These are phyloP conservation scores for Microctenopoma steveboyesi DNA, from an alignment of 2,797 vertebrate genomes.

Conservation along the genomic window DNA sequence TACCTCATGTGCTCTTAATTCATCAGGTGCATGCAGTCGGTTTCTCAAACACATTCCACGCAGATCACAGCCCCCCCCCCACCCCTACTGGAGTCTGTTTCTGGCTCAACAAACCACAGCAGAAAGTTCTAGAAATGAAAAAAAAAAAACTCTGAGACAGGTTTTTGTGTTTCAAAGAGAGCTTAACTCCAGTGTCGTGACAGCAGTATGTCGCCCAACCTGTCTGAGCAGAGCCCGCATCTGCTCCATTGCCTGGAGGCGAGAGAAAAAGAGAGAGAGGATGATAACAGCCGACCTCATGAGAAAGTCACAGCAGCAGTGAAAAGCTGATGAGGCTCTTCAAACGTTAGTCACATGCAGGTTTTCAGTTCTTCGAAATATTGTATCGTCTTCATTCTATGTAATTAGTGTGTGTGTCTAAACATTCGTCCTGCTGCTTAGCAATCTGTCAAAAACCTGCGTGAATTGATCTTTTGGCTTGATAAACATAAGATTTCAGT, in stretches of 20 bases:
- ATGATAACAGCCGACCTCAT: conserved; percentile 37
- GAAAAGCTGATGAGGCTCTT: conserved; percentile 8
- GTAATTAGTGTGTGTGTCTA: neutral
- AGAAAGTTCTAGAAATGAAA: neutral
- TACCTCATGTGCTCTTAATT: conserved; percentile 30
- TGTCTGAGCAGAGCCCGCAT: conserved; percentile 75
- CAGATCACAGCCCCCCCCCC: neutral
- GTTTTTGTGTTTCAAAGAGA: conserved; percentile 47
- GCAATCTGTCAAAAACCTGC: neutral
- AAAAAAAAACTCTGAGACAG: neutral
- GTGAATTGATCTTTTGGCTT: neutral
- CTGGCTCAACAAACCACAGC: neutral
- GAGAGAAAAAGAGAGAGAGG: neutral
- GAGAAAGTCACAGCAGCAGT: conserved; percentile 49
- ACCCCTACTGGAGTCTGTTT: neutral
- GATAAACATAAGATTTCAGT: neutral
- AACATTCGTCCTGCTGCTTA: neutral
- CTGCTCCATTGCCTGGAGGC: conserved; percentile 44
- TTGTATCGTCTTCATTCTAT: neutral
- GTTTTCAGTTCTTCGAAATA: neutral
- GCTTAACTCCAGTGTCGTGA: conserved; percentile 51
- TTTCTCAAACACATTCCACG: conserved; percentile 14
- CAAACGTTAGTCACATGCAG: conserved; percentile 1
- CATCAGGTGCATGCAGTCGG: neutral
- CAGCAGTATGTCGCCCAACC: conserved; percentile 75